Conservation (phyloP, 1,140 invertebrate genomes). For the Coelopa frigida region DNA sequence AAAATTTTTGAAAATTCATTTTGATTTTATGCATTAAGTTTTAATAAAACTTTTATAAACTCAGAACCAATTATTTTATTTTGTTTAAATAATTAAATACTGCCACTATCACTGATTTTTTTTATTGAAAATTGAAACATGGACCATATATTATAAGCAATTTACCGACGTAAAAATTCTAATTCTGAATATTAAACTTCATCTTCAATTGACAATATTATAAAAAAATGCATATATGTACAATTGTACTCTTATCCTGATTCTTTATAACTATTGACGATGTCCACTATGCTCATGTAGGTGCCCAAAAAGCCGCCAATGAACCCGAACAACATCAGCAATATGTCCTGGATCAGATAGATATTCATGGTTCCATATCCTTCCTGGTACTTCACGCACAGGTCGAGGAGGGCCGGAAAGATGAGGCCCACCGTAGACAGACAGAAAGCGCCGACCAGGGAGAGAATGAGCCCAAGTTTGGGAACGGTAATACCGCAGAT, state of each 20-base stretch:
- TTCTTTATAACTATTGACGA: background rate
- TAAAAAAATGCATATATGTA: no score
- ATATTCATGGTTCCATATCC: slow-evolving; percentile 3
- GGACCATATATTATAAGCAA: no score
- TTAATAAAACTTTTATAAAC: no score
- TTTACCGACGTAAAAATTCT: no score
- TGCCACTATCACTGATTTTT: no score
- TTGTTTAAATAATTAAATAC: no score
- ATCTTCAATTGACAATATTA: no score
- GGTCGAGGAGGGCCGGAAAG: slow-evolving; percentile 8
- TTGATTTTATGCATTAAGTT: no score
- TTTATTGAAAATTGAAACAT: no score
- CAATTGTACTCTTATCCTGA: slow-evolving; percentile 1
- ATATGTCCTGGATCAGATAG: slow-evolving; percentile 7
- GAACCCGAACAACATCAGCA: slow-evolving; percentile 5
- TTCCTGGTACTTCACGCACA: slow-evolving; percentile 4
- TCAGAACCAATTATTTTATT: no score
- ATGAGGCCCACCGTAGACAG: slow-evolving; percentile 8
- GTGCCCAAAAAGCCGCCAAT: slow-evolving; percentile 5
- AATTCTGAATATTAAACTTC: no score
- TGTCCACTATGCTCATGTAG: background rate
- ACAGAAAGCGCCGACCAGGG: slow-evolving; percentile 10
- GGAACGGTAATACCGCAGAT: slow-evolving; percentile 1
- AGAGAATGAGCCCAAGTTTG: slow-evolving; percentile 1
- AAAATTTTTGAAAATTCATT: no score